These are phyloP conservation scores for Clarias fuscus DNA, from an alignment of 2,797 vertebrate species.

Conservation along the genomic window DNA sequence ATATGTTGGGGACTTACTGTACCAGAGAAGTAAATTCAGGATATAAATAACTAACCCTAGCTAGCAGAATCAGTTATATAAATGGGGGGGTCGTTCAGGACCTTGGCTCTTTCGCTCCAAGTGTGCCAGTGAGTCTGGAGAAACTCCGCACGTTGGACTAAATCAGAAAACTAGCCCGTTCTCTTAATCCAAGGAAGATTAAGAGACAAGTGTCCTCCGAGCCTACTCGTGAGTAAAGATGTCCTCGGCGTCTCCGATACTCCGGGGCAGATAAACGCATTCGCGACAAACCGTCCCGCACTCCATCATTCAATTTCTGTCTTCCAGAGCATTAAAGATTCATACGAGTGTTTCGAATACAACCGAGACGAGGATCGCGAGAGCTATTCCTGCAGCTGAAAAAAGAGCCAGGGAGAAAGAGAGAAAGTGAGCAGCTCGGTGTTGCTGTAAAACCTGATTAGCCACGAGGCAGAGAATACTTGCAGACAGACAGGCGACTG, in stretches of 20 bases:
- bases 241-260: neutral
- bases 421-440: neutral
- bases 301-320: conserved; percentile 41
- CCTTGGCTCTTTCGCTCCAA: neutral
- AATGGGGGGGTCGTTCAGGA: neutral
- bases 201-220: conserved; percentile 28
- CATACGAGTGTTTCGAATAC: conserved; percentile 45
- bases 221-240: neutral
- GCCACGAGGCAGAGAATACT: conserved; percentile 20
- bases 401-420: neutral
- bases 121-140: neutral
- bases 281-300: conserved; percentile 40
- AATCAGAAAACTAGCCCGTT: neutral
- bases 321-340: conserved; percentile 44
- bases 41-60: no score
- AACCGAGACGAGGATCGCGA: conserved; percentile 27
- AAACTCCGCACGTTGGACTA: neutral
- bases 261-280: conserved; percentile 26
- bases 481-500: conserved; percentile 27
- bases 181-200: conserved; percentile 11
- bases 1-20: no score
- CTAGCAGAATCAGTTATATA: no score
- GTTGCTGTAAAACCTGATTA: conserved; percentile 41
- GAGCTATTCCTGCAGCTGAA: conserved; percentile 36
- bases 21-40: no score